Conservation (phyloP, 2,113 vertebrate species). For the Peromyscus polionotus region DNA sequence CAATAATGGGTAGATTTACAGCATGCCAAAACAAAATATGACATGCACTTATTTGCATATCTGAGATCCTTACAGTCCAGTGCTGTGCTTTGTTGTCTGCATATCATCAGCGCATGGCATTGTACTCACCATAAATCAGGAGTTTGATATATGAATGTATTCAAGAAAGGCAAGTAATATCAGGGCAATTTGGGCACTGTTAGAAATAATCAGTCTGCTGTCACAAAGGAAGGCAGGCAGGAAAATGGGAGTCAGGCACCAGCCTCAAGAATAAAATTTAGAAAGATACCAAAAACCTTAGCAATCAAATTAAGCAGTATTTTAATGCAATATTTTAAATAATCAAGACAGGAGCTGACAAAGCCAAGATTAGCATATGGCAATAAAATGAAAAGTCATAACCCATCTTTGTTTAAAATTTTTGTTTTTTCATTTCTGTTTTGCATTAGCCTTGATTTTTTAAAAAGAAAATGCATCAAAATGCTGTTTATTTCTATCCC, state of each 20-base stretch:
- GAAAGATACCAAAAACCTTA: background rate
- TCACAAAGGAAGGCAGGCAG: background rate
- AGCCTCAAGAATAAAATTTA: background rate
- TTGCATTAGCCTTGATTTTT: constrained; percentile 1
- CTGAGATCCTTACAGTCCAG: background rate
- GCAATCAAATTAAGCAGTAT: background rate
- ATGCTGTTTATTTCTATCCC: background rate
- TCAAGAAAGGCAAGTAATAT: background rate
- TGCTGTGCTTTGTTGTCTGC: background rate
- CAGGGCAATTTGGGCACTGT: background rate
- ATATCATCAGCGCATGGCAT: background rate
- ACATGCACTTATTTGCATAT: background rate
- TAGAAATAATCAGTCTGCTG: background rate
- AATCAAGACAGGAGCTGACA: background rate
- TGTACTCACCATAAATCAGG: background rate
- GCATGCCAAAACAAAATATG: background rate
- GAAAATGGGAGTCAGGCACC: background rate
- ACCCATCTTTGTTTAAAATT: background rate
- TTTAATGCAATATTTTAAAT: constrained; percentile 38
- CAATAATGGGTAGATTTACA: background rate
- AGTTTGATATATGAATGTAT: background rate
- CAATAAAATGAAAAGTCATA: background rate
- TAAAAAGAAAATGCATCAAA: background rate
- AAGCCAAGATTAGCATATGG: background rate
- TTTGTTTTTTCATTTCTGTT: background rate